Evolutionary conservation across 2,888 invertebrate species (phyloP).

Genomic region (Ceratothoa steindachneri): DNA sequence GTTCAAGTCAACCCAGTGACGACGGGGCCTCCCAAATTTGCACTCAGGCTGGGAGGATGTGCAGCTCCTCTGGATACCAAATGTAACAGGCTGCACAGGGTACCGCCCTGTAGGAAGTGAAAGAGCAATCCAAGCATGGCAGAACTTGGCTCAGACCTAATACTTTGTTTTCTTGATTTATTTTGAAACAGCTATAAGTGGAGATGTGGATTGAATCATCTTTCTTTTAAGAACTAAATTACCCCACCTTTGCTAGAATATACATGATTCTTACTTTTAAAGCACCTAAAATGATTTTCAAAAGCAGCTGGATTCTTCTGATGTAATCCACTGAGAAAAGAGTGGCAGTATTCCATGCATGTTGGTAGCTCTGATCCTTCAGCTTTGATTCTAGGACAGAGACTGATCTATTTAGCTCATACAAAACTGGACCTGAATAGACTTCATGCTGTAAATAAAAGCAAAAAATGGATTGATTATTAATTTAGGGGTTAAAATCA

Average conservation of each 20-base stretch:
- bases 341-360: slow-evolving; percentile 67
- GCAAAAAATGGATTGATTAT: background rate
- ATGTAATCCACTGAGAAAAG: slow-evolving; percentile 65
- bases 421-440: slow-evolving; percentile 51
- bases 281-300: slow-evolving; percentile 61
- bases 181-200: background rate
- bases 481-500: background rate
- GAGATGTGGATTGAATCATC: slow-evolving; percentile 7
- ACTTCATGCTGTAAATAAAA: background rate
- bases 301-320: slow-evolving; percentile 61
- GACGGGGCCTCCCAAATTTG: too few relatives aligned
- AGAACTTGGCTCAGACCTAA: too few relatives aligned
- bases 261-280: background rate
- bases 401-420: slow-evolving; percentile 61
- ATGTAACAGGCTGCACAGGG: too few relatives aligned
- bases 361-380: slow-evolving; percentile 62
- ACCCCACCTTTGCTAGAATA: background rate
- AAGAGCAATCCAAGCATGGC: too few relatives aligned
- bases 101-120: too few relatives aligned
- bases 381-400: slow-evolving; percentile 61
- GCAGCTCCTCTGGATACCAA: too few relatives aligned
- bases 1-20: too few relatives aligned
- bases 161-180: too few relatives aligned
- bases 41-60: too few relatives aligned
- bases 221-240: background rate